Evolutionary conservation across 1,140 invertebrate species (phyloP).

Genomic region (Saxidomus purpurata): DNA sequence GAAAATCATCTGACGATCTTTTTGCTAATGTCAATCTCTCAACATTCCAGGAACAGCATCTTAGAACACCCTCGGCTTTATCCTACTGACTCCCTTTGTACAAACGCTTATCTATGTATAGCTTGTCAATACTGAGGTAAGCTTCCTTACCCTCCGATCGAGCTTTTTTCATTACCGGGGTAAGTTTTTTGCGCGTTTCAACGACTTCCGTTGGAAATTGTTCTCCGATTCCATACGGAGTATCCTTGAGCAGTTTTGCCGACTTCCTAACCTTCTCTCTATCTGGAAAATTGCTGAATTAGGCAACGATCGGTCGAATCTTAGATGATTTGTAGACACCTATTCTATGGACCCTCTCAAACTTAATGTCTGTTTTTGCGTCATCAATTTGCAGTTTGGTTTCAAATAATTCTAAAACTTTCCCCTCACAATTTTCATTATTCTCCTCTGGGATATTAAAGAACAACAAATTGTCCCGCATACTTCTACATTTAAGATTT

Average conservation of each 20-base stretch:
- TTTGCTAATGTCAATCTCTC: neutral
- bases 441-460: neutral
- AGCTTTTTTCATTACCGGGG: neutral
- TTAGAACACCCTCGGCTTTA: neutral
- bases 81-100: neutral
- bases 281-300: neutral
- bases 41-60: neutral
- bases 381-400: no score
- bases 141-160: neutral
- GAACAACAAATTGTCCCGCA: neutral
- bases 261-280: neutral
- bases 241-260: neutral
- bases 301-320: neutral
- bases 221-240: neutral
- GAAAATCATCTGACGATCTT: neutral
- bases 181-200: neutral
- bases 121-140: neutral
- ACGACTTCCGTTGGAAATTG: neutral
- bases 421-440: no score
- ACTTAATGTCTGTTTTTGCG: no score
- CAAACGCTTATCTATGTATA: no score
- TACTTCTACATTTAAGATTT: no score
- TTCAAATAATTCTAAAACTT: no score
- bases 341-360: no score
- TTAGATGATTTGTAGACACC: no score